Base-by-base conservation (phyloP, 2,888 invertebrate genomes). In the Trichogramma evanescens region DNA sequence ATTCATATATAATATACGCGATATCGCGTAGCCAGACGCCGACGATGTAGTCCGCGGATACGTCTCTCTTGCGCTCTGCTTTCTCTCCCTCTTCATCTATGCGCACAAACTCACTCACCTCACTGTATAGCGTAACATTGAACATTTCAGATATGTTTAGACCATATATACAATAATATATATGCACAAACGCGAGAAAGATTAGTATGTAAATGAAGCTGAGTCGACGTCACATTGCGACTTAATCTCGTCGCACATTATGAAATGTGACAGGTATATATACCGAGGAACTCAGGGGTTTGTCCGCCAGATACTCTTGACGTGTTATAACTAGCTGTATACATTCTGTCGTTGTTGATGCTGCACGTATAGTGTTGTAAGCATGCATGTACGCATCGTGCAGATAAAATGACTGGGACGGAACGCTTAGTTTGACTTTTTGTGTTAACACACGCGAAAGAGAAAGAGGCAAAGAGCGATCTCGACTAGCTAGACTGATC, bases 201-300 rank as follows among this genome's bases (percentile, higher is more conserved):
- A 74, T 74, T 75, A 74, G 71, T 72, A 74, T 74, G 73, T 70
- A 73, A 74, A 74, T 72, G 72, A 72, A 69, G 66, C 67, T 66
- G 56, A 65, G 71, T 68, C 58, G 63, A 66, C 66, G 68, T 69
- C 70, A 71, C 73, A 72, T 72, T 72, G 70, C 67, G 65, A 66
- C 68, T 68, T 73, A 73, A 74, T 74, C 72, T 73, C 68, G 70
- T 72, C 72, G 73, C 68, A 64, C 67, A 62, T 70, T 69, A 71
- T 72, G 71, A 74, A 74, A 72, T 72, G 72, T 71, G 71, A 73
- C 70, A 66, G 69, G 69, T 67, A 69, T 44, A 6, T 41, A 26
- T 38, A 42, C 8, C 26, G 26, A 26, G 26, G 26, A 26, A 26
- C 48, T 51, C 57, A 68, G 67, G 66, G 67, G 65, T 65, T 68